A percentile compares a stretch with the other conserved stretches of the same genome.
Conservation (phyloP, 2,797 vertebrate genomes). For the Halcyon chelicuti region DNA sequence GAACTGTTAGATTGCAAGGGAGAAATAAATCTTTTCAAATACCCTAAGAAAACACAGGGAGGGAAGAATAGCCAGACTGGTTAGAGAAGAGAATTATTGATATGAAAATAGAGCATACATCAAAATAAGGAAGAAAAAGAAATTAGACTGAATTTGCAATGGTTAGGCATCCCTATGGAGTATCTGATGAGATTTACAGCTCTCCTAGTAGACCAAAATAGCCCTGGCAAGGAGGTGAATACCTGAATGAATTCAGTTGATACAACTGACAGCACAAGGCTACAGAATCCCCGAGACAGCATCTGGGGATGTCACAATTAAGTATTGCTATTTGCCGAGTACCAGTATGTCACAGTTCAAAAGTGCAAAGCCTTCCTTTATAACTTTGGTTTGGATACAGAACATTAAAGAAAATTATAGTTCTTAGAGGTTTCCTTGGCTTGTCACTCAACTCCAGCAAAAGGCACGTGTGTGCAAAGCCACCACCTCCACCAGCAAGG, state of each 20-base stretch:
- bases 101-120: neutral
- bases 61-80: neutral
- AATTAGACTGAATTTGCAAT: slow-evolving; percentile 25
- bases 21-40: slow-evolving; percentile 25
- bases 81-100: slow-evolving; percentile 10
- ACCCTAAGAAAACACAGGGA: neutral
- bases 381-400: neutral
- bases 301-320: neutral
- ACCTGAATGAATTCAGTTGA: neutral
- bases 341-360: neutral
- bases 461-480: neutral
- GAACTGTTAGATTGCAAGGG: neutral
- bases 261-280: neutral
- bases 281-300: neutral
- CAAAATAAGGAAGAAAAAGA: slow-evolving; percentile 25
- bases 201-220: neutral
- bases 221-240: neutral
- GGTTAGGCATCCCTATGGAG: neutral
- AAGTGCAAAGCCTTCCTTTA: neutral
- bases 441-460: neutral
- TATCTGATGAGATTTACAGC: slow-evolving; percentile 9
- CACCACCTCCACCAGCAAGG: neutral
- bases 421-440: neutral
- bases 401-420: neutral
- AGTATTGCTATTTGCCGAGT: neutral